Conservation (phyloP, 2,797 vertebrate species). For the Hylomyscus alleni region DNA sequence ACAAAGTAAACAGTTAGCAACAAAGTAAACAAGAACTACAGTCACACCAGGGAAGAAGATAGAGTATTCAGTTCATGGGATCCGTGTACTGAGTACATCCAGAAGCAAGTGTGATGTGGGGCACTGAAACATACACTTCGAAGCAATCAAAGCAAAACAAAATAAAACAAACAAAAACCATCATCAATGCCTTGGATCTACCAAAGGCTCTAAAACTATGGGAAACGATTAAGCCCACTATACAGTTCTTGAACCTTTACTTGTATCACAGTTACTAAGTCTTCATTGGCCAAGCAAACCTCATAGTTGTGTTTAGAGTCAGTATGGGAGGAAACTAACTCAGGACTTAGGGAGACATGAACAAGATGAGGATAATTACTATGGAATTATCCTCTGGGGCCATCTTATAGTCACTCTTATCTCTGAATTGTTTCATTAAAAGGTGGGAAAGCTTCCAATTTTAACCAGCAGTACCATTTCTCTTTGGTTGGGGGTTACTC, state of each 20-base stretch:
- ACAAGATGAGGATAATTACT: not conserved
- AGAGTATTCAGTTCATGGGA: constrained; percentile 13
- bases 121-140: not conserved
- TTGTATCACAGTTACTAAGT: constrained; percentile 38
- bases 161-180: not conserved
- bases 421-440: constrained; percentile 15
- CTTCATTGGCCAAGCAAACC: constrained; percentile 9
- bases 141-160: not conserved
- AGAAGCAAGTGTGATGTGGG: not conserved
- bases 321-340: not conserved
- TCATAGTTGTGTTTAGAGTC: not conserved
- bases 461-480: not conserved
- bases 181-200: not conserved
- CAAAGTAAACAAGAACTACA: not conserved
- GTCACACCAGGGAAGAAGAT: not conserved
- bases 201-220: not conserved
- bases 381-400: not conserved
- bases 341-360: not conserved
- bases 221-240: not conserved
- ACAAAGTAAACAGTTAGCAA: not conserved
- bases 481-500: not conserved
- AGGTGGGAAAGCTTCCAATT: not conserved
- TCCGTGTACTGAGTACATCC: not conserved
- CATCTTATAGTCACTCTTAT: not conserved
- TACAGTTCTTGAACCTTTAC: not conserved